Base-by-base conservation (phyloP, 2,888 invertebrate species). In the Steinernema carpocapsae region DNA sequence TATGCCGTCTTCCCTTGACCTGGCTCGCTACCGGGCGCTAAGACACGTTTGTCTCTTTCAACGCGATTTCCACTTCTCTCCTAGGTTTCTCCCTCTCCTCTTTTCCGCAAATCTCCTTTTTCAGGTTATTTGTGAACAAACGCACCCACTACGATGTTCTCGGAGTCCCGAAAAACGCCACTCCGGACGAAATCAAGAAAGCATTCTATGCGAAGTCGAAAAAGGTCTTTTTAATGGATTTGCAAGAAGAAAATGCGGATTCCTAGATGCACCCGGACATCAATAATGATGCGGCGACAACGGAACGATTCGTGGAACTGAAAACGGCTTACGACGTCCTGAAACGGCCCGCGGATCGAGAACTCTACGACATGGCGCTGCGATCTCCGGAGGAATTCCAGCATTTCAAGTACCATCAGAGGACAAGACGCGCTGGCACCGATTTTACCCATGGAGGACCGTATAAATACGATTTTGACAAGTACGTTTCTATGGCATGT, bases 121-220 rank as follows among this genome's bases (percentile, higher is more conserved):
- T 64, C 64, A 64, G 64, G 37, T 32, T 64, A 17, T 10, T 19
- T 3, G 1, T 26, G 32, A 17, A 26, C 17, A 64, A 64, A 32
- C 64, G 64, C 64, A 26, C 26, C 64, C 64, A 78, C 71, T 79
- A 80, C 59, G 82, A 83, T 37, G 76, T 84, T 14, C 78, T 85
- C 46, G 85, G 85, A 32, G 80, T 85, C 14, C 22, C 45, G 29
- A 75, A 74, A 14, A 77, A 75, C 26, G 83, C 84, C 2, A 80
- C 80, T 14, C 71, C 78, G 32, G 71, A 72, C 1, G 80, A 85
- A 72, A 85, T 85, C 52, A 85, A 85, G 74, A 37, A 76, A 45
- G 85, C 85, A 4, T 85, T 84, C 76, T 84, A 82, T 70, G 76
- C 76, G 26, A 83, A 84, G 76, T 82, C 84, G 51, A 85, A 85